Conservation (phyloP, 1,140 invertebrate species). For the Drosophila nannoptera region DNA sequence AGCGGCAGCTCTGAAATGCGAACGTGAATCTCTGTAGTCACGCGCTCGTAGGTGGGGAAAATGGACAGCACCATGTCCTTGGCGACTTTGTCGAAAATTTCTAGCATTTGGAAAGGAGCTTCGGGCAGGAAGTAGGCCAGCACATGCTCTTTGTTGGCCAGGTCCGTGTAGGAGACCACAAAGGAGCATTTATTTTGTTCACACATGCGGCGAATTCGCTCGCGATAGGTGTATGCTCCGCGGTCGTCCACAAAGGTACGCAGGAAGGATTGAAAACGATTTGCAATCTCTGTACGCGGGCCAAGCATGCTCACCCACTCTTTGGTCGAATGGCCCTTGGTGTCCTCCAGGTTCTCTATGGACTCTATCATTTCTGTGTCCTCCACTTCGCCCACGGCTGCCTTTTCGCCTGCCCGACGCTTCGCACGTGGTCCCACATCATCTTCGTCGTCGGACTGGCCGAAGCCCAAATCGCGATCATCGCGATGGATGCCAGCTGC, state of each 20-base stretch:
- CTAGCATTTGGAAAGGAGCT: conserved; percentile 96
- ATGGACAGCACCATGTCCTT: conserved; percentile 96
- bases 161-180: conserved; percentile 94
- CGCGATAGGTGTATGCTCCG: conserved; percentile 94
- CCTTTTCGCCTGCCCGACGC: conserved; percentile 90
- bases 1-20: conserved; percentile 96
- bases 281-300: conserved; percentile 97
- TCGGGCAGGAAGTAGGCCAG: conserved; percentile 98
- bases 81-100: conserved; percentile 96
- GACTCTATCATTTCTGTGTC: conserved; percentile 95
- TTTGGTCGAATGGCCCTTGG: conserved; percentile 92
- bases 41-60: conserved; percentile 97
- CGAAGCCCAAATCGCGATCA: conserved; percentile 89
- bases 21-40: conserved; percentile 95
- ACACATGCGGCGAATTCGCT: conserved; percentile 96
- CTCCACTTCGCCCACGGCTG: conserved; percentile 88
- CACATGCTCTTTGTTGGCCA: conserved; percentile 94
- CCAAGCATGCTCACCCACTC: conserved; percentile 98
- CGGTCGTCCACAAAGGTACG: conserved; percentile 93
- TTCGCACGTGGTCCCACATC: conserved; percentile 88
- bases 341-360: conserved; percentile 98
- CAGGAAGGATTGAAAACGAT: conserved; percentile 97
- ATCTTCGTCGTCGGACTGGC: conserved; percentile 83
- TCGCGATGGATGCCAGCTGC: conserved; percentile 89
- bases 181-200: conserved; percentile 95